Percentiles rank a stretch among this genome's conserved stretches.
Evolutionary conservation across 2,888 invertebrate species (phyloP).

Genomic region (Apodemia zela): DNA sequence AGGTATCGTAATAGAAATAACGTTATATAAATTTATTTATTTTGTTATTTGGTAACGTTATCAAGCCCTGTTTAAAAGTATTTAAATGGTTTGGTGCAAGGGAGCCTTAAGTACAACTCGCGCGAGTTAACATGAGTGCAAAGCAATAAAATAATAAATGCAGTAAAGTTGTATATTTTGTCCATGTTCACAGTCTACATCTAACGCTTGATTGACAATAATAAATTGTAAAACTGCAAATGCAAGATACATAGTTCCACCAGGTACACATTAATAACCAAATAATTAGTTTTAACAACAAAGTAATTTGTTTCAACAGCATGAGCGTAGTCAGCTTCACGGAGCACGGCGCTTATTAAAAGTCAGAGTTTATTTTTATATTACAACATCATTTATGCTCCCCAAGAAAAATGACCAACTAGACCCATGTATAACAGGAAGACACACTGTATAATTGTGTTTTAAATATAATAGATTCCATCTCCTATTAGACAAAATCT

Average conservation of each 20-base stretch:
- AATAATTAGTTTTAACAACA: conserved; percentile 12
- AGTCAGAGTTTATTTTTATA: neutral
- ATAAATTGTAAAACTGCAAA: conserved; percentile 23
- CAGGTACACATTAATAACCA: conserved; percentile 43
- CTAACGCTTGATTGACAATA: conserved; percentile 9
- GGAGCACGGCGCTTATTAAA: neutral
- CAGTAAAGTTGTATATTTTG: conserved; percentile 13
- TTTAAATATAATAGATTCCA: conserved; percentile 6
- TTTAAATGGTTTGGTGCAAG: no score
- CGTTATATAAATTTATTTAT: no score
- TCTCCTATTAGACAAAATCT: conserved; percentile 8
- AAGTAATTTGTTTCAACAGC: neutral
- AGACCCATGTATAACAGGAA: conserved; percentile 4
- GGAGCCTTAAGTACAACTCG: no score
- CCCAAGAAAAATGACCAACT: neutral
- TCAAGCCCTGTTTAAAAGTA: no score
- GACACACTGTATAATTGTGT: conserved; percentile 3
- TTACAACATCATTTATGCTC: neutral
- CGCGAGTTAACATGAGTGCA: no score
- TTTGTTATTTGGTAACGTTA: no score
- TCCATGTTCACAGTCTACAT: conserved; percentile 11
- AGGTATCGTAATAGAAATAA: no score
- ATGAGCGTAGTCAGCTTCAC: neutral
- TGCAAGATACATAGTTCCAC: conserved; percentile 45
- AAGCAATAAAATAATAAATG: neutral